Base-by-base conservation (phyloP, 2,797 vertebrate genomes). In the Lagothrix lagotricha region DNA sequence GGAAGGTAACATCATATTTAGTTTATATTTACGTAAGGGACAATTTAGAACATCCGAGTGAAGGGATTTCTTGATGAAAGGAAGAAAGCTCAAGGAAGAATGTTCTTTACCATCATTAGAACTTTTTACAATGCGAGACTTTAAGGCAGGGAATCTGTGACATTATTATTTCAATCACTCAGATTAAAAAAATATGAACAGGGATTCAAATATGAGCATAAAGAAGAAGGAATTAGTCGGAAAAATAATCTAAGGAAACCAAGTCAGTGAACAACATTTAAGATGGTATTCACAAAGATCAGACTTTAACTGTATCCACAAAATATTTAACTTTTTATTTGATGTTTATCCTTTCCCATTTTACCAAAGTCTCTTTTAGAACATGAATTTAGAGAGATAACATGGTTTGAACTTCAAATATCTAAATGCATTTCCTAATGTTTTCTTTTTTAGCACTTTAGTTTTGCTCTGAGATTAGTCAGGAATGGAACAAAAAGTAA, bases 381-480 rank as follows among this genome's bases (percentile, higher is more conserved):
- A 90, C 24, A 79, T 14, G 61, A 39, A 41, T 58, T 58, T n/a
- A 95, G 41, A 82, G 44, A 90, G 10, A 92, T 79, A 33, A 54
- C 4, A 52, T 30, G 20, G 88, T 79, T 88, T 96, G 75, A 39
- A 75, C 94, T 73, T 89, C 72, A 22, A 70, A 80, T 46, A 52
- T 50, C 20, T 48, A 79, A 76, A 64, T 73, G 44, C 26, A 39
- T 89, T 88, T 64, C 24, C 61, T 77, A 82, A 82, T 15, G 52
- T 54, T 77, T 96, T 79, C 39, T 17, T n/a, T 67, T 58, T 50
- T 52, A 72, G 58, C 46, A 75, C 22, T 48, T 93, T 83, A 80
- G 26, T 80, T 94, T 93, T 87, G 76, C 30, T 82, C 50, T 11
- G 48, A 50, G 48, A 87, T 95, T 50, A 94, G 73, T 87, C 70